Percentiles rank a stretch among this genome's conserved stretches.
Evolutionary conservation across 2,797 vertebrate species (phyloP).

Genomic region (Pyrocephalus nanus): DNA sequence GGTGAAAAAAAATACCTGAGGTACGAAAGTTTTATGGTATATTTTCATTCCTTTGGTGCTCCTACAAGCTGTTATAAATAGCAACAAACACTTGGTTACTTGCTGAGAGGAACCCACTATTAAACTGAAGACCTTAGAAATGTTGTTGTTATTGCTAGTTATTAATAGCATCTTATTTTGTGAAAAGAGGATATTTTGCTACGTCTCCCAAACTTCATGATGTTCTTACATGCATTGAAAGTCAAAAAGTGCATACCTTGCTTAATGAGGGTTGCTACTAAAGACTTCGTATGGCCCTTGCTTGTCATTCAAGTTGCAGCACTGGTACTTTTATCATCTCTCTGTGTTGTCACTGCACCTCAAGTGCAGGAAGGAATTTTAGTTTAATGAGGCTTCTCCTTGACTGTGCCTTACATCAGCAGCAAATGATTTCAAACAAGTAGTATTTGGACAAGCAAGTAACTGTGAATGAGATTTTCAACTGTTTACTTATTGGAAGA

Average conservation of each 20-base stretch:
- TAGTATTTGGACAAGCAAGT: constrained; percentile 15
- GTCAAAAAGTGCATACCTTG: not conserved
- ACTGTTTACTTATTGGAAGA: constrained; percentile 18
- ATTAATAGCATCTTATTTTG: not conserved
- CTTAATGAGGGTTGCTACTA: constrained; percentile 2
- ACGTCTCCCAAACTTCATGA: not conserved
- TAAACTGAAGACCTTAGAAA: not conserved
- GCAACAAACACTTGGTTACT: not conserved
- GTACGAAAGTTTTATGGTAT: not conserved
- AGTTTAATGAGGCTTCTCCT: constrained; percentile 40
- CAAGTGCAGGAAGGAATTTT: not conserved
- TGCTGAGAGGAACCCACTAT: not conserved
- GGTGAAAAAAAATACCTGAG: not conserved
- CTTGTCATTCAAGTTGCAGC: constrained; percentile 1
- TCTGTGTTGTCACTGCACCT: not conserved
- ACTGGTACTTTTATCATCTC: constrained; percentile 10
- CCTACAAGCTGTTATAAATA: not conserved
- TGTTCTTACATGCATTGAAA: not conserved
- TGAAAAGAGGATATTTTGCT: constrained; percentile 1
- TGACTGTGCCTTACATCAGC: not conserved
- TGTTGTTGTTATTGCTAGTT: not conserved
- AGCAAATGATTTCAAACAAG: constrained; percentile 14
- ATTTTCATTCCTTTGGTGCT: not conserved
- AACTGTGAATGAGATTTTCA: constrained; percentile 41
- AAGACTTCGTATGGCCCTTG: not conserved